A percentile compares a stretch with the other conserved stretches of the same genome.
Conservation (phyloP, 2,797 vertebrate species). For the Eulemur albifrons region DNA sequence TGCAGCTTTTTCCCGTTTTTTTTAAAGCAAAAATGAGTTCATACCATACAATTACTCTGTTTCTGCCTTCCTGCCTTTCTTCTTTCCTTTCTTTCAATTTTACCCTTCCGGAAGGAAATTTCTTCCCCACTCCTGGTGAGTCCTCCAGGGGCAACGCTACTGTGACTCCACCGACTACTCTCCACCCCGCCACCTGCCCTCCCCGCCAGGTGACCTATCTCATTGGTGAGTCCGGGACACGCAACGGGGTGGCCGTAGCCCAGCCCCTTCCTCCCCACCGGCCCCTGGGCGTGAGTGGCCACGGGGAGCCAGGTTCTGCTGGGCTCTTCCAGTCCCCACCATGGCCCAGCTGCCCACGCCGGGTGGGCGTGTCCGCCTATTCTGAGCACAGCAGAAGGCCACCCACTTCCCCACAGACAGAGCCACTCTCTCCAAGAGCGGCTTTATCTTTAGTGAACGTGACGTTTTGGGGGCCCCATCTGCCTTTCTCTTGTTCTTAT, state of each 20-base stretch:
- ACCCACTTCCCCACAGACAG: neutral
- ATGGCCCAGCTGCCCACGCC: slow-evolving; percentile 40
- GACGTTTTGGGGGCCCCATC: slow-evolving; percentile 45
- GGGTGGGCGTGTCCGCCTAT: slow-evolving; percentile 42
- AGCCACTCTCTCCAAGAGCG: neutral
- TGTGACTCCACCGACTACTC: neutral
- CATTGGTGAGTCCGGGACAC: neutral
- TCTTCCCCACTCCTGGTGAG: neutral
- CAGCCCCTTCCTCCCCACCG: neutral
- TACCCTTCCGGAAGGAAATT: neutral
- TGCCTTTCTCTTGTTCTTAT: slow-evolving; percentile 5
- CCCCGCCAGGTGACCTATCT: neutral
- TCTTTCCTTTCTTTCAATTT: neutral
- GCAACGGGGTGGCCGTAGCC: neutral
- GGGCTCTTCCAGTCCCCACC: neutral
- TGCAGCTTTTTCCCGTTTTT: neutral
- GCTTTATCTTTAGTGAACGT: slow-evolving; percentile 56
- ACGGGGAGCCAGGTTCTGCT: neutral
- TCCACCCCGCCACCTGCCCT: accelerated
- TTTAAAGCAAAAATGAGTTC: neutral
- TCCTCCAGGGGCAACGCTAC: neutral
- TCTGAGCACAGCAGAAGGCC: slow-evolving; percentile 62
- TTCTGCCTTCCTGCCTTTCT: neutral
- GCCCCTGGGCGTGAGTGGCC: neutral
- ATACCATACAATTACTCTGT: neutral